Base-by-base conservation (phyloP, 2,888 invertebrate genomes). In the Tethea ocularis region DNA sequence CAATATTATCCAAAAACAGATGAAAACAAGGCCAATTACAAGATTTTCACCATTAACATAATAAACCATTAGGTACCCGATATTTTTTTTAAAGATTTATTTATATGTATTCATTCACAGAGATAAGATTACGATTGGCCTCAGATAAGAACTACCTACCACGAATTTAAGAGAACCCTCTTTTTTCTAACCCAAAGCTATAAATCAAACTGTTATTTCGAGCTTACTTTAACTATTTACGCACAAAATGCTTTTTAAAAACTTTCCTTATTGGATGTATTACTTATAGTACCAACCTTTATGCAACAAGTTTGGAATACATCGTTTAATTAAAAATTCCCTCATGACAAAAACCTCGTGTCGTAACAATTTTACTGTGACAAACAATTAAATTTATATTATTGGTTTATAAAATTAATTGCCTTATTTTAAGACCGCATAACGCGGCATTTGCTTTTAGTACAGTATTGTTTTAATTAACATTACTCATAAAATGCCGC, bases 401-500 rank as follows among this genome's bases (percentile, higher is more conserved):
- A 46, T 46, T 10, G 6, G 6, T 46, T 2, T 46, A 20, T 33
- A 13, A 33, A 33, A 33, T 46, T 46, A 20, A 46, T 46, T 17
- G 10, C 10, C 46, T 46, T 20, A 20, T 46, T 46, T 46, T 8
- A 36, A 56, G 55, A 26, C 36, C 61, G 55, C 59, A 57, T 33
- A 13, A 57, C 57, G 58, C 41, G 23, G 54, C 38, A 41, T 46
- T 41, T 10, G 20, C 20, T 46, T 46, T 46, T 8, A 46, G 54
- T 59, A 56, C 63, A 62, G 61, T 61, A 61, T 72, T 58, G 20
- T 66, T 70, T 71, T 72, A 74, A 77, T 78, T 72, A 75, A 67
- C 64, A 74, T 68, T 68, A 53, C 68, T 69, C 63, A 68, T 76
- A 75, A 69, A 75, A 72, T 71, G 57, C 65, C 67, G 59, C 64